Evolutionary conservation across 2,113 vertebrate species (phyloP), one percentile per base, ranked within the genome.

Genomic region (Zootoca vivipara): DNA sequence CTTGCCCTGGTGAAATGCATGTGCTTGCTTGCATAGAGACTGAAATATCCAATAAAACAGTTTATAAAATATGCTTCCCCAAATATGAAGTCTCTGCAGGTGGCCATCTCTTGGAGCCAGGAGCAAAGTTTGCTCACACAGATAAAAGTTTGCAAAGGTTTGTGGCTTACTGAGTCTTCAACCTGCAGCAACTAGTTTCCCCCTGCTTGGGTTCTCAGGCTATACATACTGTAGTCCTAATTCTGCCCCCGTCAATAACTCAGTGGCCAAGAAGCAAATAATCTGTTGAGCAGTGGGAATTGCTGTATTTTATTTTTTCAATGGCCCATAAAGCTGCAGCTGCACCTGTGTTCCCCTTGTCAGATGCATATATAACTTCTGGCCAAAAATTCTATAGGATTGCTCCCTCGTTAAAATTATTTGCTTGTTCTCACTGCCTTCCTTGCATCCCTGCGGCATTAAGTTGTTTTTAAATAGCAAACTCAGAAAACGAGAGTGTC

Each of bases 21-120:
- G 72, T 86, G 67, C 16, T 67, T n/a, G 30, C 80, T 65, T 77
- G 35, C 58, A 62, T 62, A 85, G 62, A 35, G 7, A 22, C 16
- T 78, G 62, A 86, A 24, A 78, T 13, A 10, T 33, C 42, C 18
- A 52, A 24, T 20, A n/a, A 78, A 85, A 77, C n/a, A n/a, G 5
- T 78, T 85, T 58, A 35, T 77, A 62, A 77, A 77, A 42, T 85
- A 64, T 46, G 58, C n/a, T 85, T 58, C 24, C 24, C 52, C 33
- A 70, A 72, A 75, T 62, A 74, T 74, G 52, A 73, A 4, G 16
- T 74, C 83, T 85, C 83, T 85, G 72, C 83, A 85, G 83, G 83
- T 75, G 83, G 67, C 56, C 35, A 75, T 18, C 24, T 40, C 28
- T 75, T 85, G 72, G 52, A 75, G 52, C 72, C 42, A 70, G 82